Conservation (phyloP, 2,113 vertebrate species). For the Condylura cristata region DNA sequence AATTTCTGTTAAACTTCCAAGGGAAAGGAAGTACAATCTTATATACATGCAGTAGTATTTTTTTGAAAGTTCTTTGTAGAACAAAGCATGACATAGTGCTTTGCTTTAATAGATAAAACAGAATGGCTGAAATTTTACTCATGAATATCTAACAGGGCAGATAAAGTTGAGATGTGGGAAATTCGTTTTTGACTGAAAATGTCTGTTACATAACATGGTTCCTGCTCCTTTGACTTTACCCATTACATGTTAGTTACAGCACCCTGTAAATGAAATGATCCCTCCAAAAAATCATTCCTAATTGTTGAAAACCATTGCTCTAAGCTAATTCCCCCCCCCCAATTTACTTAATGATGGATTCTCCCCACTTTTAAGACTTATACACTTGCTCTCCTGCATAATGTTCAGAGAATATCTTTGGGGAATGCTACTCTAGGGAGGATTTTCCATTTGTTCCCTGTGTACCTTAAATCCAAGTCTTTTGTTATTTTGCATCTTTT, state of each 20-base stretch:
- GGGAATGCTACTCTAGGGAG: background rate
- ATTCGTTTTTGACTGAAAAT: background rate
- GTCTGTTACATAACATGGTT: background rate
- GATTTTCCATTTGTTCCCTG: background rate
- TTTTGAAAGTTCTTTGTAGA: background rate
- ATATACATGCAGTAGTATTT: slow-evolving; percentile 13
- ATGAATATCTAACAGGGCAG: background rate
- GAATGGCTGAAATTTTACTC: background rate
- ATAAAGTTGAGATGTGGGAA: background rate
- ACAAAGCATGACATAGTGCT: background rate
- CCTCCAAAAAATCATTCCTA: background rate
- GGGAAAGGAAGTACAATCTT: background rate
- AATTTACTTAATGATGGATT: slow-evolving; percentile 28
- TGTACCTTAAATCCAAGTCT: background rate
- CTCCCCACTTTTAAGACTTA: too few relatives aligned
- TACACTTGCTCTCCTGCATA: background rate
- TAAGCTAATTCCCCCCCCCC: background rate
- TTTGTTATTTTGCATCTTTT: background rate
- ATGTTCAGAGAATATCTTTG: slow-evolving; percentile 4
- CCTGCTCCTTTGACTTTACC: background rate
- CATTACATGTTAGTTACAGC: background rate
- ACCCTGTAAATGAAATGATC: background rate
- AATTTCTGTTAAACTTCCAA: slow-evolving; percentile 33
- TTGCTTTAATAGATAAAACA: slow-evolving; percentile 10
- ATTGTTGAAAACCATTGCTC: background rate